Conservation (phyloP, 2,888 invertebrate genomes). For the Polydrusus cervinus region DNA sequence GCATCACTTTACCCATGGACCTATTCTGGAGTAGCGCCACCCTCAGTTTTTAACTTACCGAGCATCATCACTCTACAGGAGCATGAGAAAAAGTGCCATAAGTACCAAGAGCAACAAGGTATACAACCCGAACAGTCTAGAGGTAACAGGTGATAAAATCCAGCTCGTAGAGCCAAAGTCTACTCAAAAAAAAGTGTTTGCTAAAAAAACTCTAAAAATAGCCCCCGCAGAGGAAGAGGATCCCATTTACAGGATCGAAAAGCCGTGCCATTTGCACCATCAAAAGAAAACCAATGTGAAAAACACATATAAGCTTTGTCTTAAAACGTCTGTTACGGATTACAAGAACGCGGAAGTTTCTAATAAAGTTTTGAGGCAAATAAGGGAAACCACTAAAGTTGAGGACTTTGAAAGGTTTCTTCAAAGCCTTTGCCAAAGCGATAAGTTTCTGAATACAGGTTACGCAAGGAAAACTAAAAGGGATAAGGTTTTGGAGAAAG, state of each 20-base stretch:
- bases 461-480: conserved; percentile 70
- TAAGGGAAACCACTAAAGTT: conserved; percentile 76
- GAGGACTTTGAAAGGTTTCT: conserved; percentile 78
- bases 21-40: neutral
- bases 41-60: neutral
- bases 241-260: neutral
- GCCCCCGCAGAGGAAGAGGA: conserved; percentile 38
- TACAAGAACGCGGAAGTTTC: conserved; percentile 60
- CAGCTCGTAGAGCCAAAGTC: conserved; percentile 42
- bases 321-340: conserved; percentile 62
- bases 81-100: conserved; percentile 51
- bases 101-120: conserved; percentile 44
- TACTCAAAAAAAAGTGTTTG: conserved; percentile 40
- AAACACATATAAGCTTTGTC: conserved; percentile 21
- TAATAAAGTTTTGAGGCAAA: conserved; percentile 70
- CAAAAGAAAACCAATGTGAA: neutral
- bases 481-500: conserved; percentile 70
- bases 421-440: conserved; percentile 68
- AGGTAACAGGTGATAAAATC: conserved; percentile 58
- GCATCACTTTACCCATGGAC: neutral
- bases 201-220: conserved; percentile 52
- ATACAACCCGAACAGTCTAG: conserved; percentile 53
- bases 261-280: conserved; percentile 18
- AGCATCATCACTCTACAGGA: conserved; percentile 1
- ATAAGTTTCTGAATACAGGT: conserved; percentile 60